These are phyloP conservation scores for Pomacea canaliculata DNA, from an alignment of 2,888 invertebrate species.

Conservation along the genomic window DNA sequence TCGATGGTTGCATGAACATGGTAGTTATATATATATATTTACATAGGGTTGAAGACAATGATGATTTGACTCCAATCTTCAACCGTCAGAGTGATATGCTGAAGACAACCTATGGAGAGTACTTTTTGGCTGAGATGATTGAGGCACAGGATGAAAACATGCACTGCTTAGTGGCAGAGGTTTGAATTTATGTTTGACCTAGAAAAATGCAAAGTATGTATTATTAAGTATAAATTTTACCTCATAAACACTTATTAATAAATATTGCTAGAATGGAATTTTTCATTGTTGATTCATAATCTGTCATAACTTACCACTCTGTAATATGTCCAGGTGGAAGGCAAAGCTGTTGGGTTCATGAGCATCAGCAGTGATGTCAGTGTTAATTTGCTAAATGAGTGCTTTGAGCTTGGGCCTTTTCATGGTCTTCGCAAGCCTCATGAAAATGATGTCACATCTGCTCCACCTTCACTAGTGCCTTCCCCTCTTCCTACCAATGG, in stretches of 20 bases:
- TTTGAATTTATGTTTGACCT: constrained; percentile 31
- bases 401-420: constrained; percentile 68
- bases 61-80: constrained; percentile 70
- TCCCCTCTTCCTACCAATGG: constrained; percentile 29
- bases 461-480: constrained; percentile 40
- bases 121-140: constrained; percentile 69
- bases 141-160: constrained; percentile 69
- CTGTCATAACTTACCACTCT: too few species aligned
- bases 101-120: constrained; percentile 68
- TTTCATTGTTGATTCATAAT: too few species aligned
- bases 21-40: neutral
- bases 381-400: constrained; percentile 65
- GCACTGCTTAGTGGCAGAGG: constrained; percentile 70
- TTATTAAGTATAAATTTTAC: neutral
- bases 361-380: constrained; percentile 68
- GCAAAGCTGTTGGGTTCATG: constrained; percentile 69
- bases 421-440: constrained; percentile 66
- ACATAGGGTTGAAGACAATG: constrained; percentile 69
- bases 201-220: neutral
- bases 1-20: too few species aligned
- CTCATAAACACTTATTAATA: neutral
- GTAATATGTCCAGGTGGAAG: constrained; percentile 61
- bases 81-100: constrained; percentile 68
- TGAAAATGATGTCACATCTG: constrained; percentile 51
- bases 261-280: neutral